Percentiles rank a stretch among this genome's conserved stretches.
phyloP scores from a whole-genome alignment of 2,888 invertebrate species.

The Dichetophora obliterata region DNA sequence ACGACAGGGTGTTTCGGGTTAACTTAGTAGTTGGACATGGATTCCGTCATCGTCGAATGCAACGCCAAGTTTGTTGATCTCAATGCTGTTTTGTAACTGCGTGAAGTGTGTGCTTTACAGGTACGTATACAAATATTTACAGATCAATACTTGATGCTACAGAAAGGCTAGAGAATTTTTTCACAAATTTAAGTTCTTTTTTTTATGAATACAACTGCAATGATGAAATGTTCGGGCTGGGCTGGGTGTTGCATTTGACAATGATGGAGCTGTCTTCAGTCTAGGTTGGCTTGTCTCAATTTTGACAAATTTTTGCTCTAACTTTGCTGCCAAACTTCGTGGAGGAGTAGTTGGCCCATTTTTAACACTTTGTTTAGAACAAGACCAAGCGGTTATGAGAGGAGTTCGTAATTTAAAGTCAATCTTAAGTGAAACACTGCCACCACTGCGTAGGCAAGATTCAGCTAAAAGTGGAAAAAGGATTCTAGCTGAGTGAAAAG shows the following conservation, averaged over 20 bases:
- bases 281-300: conserved; percentile 68
- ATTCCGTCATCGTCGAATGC: conserved; percentile 31
- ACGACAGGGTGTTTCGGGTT: too few species aligned
- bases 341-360: conserved; percentile 56
- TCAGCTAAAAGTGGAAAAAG: conserved; percentile 33
- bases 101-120: neutral
- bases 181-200: conserved; percentile 16
- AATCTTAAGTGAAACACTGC: conserved; percentile 69
- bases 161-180: neutral
- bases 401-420: conserved; percentile 39
- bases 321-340: conserved; percentile 69
- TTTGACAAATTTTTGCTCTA: conserved; percentile 68
- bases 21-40: neutral
- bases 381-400: conserved; percentile 64
- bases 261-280: conserved; percentile 60
- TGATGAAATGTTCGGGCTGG: neutral
- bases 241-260: conserved; percentile 55
- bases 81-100: neutral
- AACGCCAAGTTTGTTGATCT: neutral
- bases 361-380: conserved; percentile 44
- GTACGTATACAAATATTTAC: conserved; percentile 3
- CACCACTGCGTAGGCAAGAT: conserved; percentile 68
- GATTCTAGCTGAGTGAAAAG: conserved; percentile 35
- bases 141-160: neutral
- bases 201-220: conserved; percentile 7